A percentile compares a stretch with the other conserved stretches of the same genome.
These are phyloP conservation scores for Rhamphomyia laevipes DNA, from an alignment of 2,888 invertebrate genomes.

Conservation along the genomic window DNA sequence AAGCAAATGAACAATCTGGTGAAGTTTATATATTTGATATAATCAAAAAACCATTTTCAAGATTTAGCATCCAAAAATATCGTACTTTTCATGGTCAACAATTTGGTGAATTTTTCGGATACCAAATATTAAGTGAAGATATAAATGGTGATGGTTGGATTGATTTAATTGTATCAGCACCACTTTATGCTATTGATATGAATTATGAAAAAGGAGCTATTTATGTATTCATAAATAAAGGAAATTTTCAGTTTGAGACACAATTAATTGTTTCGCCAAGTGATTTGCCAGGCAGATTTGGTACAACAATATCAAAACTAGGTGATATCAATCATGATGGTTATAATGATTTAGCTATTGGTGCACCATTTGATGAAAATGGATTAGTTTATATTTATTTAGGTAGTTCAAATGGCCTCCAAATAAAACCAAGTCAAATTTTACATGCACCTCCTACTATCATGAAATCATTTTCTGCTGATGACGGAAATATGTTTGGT, in stretches of 20 bases:
- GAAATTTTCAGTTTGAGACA: slow-evolving; percentile 33
- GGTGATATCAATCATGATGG: slow-evolving; percentile 59
- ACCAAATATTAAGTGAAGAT: slow-evolving; percentile 47
- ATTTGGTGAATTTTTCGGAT: slow-evolving; percentile 55
- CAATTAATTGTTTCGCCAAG: slow-evolving; percentile 25
- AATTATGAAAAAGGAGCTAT: slow-evolving; percentile 37
- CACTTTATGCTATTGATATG: slow-evolving; percentile 33
- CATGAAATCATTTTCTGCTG: slow-evolving; percentile 22
- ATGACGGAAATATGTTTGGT: slow-evolving; percentile 33
- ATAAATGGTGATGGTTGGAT: slow-evolving; percentile 48
- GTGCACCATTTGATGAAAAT: slow-evolving; percentile 50
- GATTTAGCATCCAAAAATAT: slow-evolving; percentile 23
- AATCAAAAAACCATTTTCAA: slow-evolving; percentile 10
- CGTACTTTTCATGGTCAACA: slow-evolving; percentile 38
- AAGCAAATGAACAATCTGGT: slow-evolving; percentile 35
- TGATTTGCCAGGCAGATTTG: slow-evolving; percentile 30
- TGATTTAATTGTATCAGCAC: slow-evolving; percentile 55
- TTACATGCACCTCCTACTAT: slow-evolving; percentile 30
- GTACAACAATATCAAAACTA: slow-evolving; percentile 29
- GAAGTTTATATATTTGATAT: slow-evolving; percentile 35
- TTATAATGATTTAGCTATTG: slow-evolving; percentile 52
- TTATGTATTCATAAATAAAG: slow-evolving; percentile 36
- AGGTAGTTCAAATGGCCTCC: slow-evolving; percentile 34
- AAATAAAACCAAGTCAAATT: slow-evolving; percentile 34
- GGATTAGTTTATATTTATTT: slow-evolving; percentile 52